phyloP scores from a whole-genome alignment of 2,888 invertebrate species.

The Eristalis arbustorum region DNA sequence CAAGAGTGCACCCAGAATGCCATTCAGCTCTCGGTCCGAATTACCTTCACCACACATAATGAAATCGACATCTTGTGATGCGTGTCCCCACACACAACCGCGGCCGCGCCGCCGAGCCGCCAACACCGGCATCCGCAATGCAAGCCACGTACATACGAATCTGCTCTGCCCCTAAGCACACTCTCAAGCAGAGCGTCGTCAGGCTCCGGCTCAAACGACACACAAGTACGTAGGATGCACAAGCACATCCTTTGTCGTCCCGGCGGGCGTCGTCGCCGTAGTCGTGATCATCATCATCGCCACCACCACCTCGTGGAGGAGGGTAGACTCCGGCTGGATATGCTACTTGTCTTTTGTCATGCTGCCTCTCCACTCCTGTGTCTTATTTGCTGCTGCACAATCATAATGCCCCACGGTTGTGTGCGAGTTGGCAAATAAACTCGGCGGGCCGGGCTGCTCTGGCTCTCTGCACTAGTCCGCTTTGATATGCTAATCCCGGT shows the following conservation, averaged over 20 bases:
- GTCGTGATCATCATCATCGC: constrained; percentile 17
- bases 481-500: constrained; percentile 70
- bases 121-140: constrained; percentile 4
- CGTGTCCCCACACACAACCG: constrained; percentile 26
- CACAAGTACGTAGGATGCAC: constrained; percentile 39
- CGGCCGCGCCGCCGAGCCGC: background rate
- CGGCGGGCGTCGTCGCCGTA: constrained; percentile 73
- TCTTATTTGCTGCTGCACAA: constrained; percentile 65
- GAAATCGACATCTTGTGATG: constrained; percentile 43
- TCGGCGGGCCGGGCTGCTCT: constrained; percentile 19
- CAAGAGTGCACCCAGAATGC: background rate
- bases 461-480: constrained; percentile 58
- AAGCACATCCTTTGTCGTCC: constrained; percentile 74
- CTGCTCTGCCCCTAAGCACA: constrained; percentile 28
- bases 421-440: constrained; percentile 65
- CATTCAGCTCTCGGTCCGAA: background rate
- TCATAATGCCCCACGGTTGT: constrained; percentile 67
- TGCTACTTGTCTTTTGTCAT: constrained; percentile 69
- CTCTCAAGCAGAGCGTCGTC: constrained; percentile 26
- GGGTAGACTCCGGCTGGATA: constrained; percentile 66
- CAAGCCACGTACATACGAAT: background rate
- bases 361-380: constrained; percentile 37
- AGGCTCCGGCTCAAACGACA: constrained; percentile 71
- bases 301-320: constrained; percentile 41
- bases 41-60: constrained; percentile 12